A percentile compares a stretch with the other conserved stretches of the same genome.
Evolutionary conservation across 1,140 invertebrate species (phyloP).

Genomic region (Calliopsis andreniformis): DNA sequence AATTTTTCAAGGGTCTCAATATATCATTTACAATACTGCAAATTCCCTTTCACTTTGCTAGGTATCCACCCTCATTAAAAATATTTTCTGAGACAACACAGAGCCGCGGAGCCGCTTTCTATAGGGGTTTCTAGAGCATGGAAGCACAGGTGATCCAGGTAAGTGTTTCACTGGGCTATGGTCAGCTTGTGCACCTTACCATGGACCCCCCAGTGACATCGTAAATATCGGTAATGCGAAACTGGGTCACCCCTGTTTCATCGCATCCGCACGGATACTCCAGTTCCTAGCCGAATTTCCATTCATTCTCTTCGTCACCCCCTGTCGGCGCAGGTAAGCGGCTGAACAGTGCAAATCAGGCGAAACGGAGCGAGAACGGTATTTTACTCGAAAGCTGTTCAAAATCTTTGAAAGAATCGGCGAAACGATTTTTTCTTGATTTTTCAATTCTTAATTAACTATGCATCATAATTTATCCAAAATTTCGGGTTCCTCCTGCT

Average conservation of each 20-base stretch:
- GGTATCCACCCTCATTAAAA: background rate
- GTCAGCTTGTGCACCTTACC: constrained; percentile 2
- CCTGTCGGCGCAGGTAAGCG: constrained; percentile 9
- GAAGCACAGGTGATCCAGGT: constrained; percentile 26
- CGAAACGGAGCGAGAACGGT: background rate
- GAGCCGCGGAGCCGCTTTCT: background rate
- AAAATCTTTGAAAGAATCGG: too few species aligned
- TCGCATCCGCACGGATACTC: background rate
- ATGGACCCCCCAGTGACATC: constrained; percentile 9
- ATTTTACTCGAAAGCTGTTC: background rate
- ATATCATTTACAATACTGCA: background rate
- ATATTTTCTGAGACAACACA: constrained; percentile 4
- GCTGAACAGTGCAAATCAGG: background rate
- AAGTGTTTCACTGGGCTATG: background rate
- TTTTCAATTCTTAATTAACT: too few species aligned
- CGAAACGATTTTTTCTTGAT: background rate
- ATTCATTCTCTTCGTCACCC: background rate
- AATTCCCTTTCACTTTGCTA: background rate
- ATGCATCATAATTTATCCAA: too few species aligned
- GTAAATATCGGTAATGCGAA: constrained; percentile 67
- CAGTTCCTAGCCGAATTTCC: constrained; percentile 1
- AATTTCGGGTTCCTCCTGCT: too few species aligned
- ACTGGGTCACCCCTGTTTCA: constrained; percentile 59
- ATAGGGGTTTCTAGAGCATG: background rate
- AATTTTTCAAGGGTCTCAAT: background rate